Evolutionary conservation across 2,888 invertebrate genomes (phyloP).

Genomic region (Parapristionchus giblindavisi): DNA sequence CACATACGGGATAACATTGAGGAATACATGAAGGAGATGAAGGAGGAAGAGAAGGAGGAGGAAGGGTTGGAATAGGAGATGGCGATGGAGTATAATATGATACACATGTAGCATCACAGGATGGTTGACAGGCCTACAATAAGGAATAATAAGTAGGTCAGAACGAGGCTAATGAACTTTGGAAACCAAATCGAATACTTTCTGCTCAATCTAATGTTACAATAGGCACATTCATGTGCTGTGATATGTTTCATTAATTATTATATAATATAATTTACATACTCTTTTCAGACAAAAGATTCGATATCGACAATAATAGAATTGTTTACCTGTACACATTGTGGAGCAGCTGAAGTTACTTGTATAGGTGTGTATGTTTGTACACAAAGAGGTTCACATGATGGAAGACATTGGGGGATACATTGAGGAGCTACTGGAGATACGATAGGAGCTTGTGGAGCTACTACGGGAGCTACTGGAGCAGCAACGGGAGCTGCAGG

Average conservation of each 20-base stretch:
- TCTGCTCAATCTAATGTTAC: neutral
- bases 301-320: neutral
- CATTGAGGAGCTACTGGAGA: neutral
- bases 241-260: neutral
- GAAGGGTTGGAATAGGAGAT: neutral
- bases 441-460: neutral
- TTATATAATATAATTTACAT: too few species aligned
- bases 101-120: conserved; percentile 4
- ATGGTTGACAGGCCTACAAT: neutral
- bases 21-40: conserved; percentile 16
- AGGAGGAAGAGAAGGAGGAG: conserved; percentile 5
- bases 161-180: neutral
- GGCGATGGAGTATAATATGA: neutral
- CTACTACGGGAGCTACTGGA: neutral
- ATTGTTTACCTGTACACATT: neutral
- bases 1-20: conserved; percentile 26
- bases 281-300: neutral
- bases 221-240: neutral
- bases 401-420: neutral
- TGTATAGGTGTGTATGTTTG: neutral
- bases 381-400: neutral
- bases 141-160: neutral
- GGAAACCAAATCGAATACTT: neutral
- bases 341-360: neutral
- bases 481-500: too few species aligned